These are phyloP conservation scores for Gadus macrocephalus DNA, from an alignment of 2,113 vertebrate species.

Conservation along the genomic window DNA sequence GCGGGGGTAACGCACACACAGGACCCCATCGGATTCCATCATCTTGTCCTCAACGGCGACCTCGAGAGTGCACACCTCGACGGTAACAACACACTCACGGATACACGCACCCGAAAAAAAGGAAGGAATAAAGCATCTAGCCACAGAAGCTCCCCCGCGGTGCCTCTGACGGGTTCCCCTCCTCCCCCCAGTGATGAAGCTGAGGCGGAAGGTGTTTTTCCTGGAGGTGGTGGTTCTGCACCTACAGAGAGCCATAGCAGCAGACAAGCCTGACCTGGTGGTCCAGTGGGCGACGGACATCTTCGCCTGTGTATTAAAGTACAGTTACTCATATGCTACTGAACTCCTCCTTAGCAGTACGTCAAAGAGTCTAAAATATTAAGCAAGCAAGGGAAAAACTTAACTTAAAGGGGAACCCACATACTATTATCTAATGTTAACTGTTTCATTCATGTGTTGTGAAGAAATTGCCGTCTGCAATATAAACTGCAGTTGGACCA, in stretches of 20 bases:
- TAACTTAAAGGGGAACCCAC: too few relatives aligned
- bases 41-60: conserved; percentile 72
- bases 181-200: conserved; percentile 79
- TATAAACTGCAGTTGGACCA: too few relatives aligned
- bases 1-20: conserved; percentile 45
- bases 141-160: not conserved
- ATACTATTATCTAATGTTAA: too few relatives aligned
- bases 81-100: conserved; percentile 61
- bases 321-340: not conserved
- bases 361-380: too few relatives aligned
- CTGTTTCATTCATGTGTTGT: too few relatives aligned
- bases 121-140: not conserved
- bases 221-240: conserved; percentile 81
- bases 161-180: not conserved
- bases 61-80: conserved; percentile 70
- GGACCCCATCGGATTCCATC: conserved; percentile 72
- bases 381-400: too few relatives aligned
- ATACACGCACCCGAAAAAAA: not conserved
- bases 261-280: conserved; percentile 73
- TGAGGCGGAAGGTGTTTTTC: conserved; percentile 75
- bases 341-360: too few relatives aligned
- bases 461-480: too few relatives aligned
- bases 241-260: conserved; percentile 78
- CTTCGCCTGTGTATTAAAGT: conserved; percentile 76
- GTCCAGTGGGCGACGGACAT: conserved; percentile 73